Conservation (phyloP, 2,113 vertebrate species). For the Grantiella picta region DNA sequence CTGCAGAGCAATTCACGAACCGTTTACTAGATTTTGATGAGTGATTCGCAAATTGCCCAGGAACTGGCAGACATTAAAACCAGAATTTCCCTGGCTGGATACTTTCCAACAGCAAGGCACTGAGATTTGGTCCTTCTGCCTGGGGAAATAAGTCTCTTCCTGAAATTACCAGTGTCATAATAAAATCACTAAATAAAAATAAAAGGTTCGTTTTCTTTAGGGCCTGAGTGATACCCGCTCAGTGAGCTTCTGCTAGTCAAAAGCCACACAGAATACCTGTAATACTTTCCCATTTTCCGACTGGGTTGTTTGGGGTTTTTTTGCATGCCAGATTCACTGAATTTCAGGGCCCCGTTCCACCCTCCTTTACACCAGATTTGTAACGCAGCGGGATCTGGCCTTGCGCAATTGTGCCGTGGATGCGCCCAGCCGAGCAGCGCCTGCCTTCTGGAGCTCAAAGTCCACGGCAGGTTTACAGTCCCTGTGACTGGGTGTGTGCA, state of each 20-base stretch:
- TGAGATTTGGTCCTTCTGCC: neutral
- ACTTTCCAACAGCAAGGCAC: neutral
- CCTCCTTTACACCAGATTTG: neutral
- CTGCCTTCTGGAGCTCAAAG: constrained; percentile 33
- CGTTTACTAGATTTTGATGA: neutral
- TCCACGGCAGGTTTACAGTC: constrained; percentile 16
- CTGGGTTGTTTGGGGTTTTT: neutral
- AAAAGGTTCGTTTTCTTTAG: neutral
- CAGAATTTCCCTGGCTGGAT: neutral
- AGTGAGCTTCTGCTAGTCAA: neutral
- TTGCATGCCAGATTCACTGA: neutral
- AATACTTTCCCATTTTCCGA: neutral
- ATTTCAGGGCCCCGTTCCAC: neutral
- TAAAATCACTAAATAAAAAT: neutral
- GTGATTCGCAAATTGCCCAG: constrained; percentile 1
- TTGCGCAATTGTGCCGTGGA: neutral
- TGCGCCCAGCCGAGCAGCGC: neutral
- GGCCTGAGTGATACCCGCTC: neutral
- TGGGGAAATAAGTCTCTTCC: neutral
- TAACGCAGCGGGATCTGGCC: neutral
- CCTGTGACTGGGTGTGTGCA: constrained; percentile 19
- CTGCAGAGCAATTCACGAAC: neutral
- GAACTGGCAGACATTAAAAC: constrained; percentile 27
- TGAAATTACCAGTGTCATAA: neutral
- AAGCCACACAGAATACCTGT: neutral